Evolutionary conservation across 2,113 vertebrate genomes (phyloP), one percentile per base, ranked within the genome.

Genomic region (Phylloscopus trochilus): DNA sequence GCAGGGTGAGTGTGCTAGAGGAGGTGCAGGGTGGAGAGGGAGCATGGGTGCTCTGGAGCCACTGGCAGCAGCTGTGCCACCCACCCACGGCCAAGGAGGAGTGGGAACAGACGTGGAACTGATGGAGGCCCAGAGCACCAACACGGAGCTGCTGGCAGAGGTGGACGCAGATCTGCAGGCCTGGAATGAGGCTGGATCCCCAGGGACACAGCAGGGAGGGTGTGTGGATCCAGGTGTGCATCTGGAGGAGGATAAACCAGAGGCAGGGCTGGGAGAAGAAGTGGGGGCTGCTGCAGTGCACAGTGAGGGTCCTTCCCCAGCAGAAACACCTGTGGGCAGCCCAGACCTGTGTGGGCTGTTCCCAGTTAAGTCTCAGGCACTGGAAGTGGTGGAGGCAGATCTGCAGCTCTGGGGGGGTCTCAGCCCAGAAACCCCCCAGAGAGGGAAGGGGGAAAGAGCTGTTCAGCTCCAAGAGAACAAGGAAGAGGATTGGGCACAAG

Each of bases 11-110:
- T 33, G n/a, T 58, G 55, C 0, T 6, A 15, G 12, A n/a, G 82
- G 28, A 26, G 60, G 17, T 0, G 1, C 62, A 21, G 52, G 1
- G 21, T 0, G 4, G 46, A 85, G 63, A 33, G 22, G 21, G 43
- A 39, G 28, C 0, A 0, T 0, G 8, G 64, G 59, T 0, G 3
- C 35, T 14, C 60, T 35, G 41, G 49, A 23, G 51, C 15, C 7
- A 0, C 44, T 15, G 58, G 47, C 10, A 9, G 79, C 0, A 5
- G 13, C 62, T 4, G 35, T 66, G 79, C 49, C 41, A 22, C 78
- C 19, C 7, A 3, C 31, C 1, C 7, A 31, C 0, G 1, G 2
- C 21, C 67, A 22, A 15, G 51, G 51, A 47, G n/a, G n/a, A 47
- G n/a, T 0, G 2, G 81, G 59, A 22, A 16, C 27, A 72, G 81